Percentiles rank a stretch among this genome's conserved stretches.
phyloP scores from a whole-genome alignment of 1,140 invertebrate species.

The Melitaea cinxia region DNA sequence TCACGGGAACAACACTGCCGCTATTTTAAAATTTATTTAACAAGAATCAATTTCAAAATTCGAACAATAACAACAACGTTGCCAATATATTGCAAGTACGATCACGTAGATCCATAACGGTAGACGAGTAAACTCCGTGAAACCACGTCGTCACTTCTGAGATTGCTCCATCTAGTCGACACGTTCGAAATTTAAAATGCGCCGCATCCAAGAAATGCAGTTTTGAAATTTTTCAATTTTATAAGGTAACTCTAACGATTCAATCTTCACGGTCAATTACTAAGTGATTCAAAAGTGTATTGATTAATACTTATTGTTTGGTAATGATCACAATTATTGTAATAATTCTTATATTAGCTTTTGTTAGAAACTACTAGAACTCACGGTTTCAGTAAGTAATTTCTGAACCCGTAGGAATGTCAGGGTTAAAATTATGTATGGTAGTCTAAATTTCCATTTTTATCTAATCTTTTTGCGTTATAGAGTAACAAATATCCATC shows the following conservation, averaged over 20 bases:
- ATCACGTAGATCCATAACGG: slow-evolving; percentile 65
- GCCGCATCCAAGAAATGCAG: slow-evolving; percentile 44
- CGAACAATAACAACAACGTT: slow-evolving; percentile 44
- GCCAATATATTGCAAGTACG: slow-evolving; percentile 41
- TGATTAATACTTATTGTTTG: too few relatives aligned
- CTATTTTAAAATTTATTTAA: neutral
- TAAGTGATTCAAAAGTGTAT: neutral
- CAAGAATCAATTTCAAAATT: slow-evolving; percentile 48
- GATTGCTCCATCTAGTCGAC: slow-evolving; percentile 59
- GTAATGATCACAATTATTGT: too few relatives aligned
- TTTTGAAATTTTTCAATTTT: slow-evolving; percentile 50
- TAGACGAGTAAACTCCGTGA: slow-evolving; percentile 57
- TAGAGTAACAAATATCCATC: too few relatives aligned
- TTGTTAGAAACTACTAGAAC: neutral
- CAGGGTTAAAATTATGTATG: too few relatives aligned
- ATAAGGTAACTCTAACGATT: slow-evolving; percentile 17
- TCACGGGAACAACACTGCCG: too few relatives aligned
- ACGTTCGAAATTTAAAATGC: slow-evolving; percentile 53
- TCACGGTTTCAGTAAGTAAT: too few relatives aligned
- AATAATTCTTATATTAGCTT: too few relatives aligned
- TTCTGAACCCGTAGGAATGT: too few relatives aligned
- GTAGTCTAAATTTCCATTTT: too few relatives aligned
- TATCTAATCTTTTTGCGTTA: too few relatives aligned
- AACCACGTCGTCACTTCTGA: slow-evolving; percentile 60
- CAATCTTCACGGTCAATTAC: slow-evolving; percentile 30